Conservation (phyloP, 2,888 invertebrate genomes). For the Hirudinaria manillensis region DNA sequence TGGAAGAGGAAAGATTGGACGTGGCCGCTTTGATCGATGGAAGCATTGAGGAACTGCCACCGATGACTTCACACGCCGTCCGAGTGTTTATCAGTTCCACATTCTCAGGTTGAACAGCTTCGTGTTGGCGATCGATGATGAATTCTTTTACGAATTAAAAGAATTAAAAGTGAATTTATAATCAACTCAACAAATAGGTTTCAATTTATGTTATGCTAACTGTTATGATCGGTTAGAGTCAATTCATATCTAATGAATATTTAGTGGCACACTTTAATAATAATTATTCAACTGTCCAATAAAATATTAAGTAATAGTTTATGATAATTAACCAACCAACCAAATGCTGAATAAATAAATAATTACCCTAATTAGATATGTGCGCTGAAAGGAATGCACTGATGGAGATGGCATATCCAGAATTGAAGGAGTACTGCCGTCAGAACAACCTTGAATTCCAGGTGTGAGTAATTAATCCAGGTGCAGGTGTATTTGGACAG, state of each 20-base stretch:
- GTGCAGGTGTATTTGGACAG: too few relatives aligned
- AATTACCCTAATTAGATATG: slow-evolving; percentile 37
- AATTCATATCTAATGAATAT: too few relatives aligned
- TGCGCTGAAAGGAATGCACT: slow-evolving; percentile 40
- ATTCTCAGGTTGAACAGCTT: slow-evolving; percentile 38
- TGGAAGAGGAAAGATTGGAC: slow-evolving; percentile 7
- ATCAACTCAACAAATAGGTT: not conserved
- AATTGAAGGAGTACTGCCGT: slow-evolving; percentile 42
- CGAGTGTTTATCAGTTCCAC: slow-evolving; percentile 41
- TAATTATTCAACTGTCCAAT: too few relatives aligned
- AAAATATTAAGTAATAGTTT: too few relatives aligned
- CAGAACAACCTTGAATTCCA: slow-evolving; percentile 43
- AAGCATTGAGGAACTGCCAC: slow-evolving; percentile 34
- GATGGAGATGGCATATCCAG: slow-evolving; percentile 41
- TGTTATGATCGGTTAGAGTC: too few relatives aligned
- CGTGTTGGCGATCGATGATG: not conserved
- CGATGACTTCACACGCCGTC: slow-evolving; percentile 35
- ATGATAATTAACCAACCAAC: not conserved
- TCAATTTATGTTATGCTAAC: too few relatives aligned
- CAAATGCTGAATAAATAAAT: not conserved
- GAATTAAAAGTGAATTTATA: too few relatives aligned
- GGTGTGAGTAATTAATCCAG: slow-evolving; percentile 35
- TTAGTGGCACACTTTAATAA: too few relatives aligned
- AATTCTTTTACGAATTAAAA: too few relatives aligned
- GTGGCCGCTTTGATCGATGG: slow-evolving; percentile 21